Base-by-base conservation (phyloP, 2,888 invertebrate genomes). In the Protonemura montana region DNA sequence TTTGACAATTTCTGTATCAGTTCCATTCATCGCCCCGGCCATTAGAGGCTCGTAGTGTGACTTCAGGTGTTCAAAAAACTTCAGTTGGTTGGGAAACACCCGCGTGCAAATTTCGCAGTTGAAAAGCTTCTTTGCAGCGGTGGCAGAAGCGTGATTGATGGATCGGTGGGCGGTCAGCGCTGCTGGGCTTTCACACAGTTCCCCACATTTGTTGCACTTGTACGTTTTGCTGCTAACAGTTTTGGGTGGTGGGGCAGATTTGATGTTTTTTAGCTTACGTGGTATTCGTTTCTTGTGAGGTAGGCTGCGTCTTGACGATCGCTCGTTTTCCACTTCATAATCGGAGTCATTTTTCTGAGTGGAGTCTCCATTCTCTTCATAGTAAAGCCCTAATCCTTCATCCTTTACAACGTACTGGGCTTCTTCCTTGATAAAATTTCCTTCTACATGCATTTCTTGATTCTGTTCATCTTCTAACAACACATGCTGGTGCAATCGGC, bases 281-380 rank as follows among this genome's bases (percentile, higher is more conserved):
- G 97, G 95, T 88, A 97, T 97, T 87, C 97, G 93, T 90, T 97
- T 97, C 91, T 97, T 97, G 90, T 97, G 97, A 0, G 97, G 97
- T 87, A 97, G 91, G 88, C 95, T 95, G 90, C 96, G 90, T 85
- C 92, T 91, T 0, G 91, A 90, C 21, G 90, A 90, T 59, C 90
- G 90, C 29, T 91, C 90, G 85, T 91, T 92, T 77, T 92, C 92
- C 27, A 91, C 91, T 86, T 92, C 92, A 87, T 92, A 92, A 7
- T 91, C 92, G 0, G 92, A 92, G 76, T 91, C 91, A 1, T 91
- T 91, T 26, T 91, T 90, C 78, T 88, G 87, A 29, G 87, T 87
- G 0, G 87, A 87, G 35, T 89, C 89, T 35, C 89, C 88, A 76
- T 88, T 87, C 10, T 88, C 88, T 27, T 89, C 89, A 16, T 88